Base-by-base conservation (phyloP, 1,140 invertebrate genomes). In the Babylonia areolata region DNA sequence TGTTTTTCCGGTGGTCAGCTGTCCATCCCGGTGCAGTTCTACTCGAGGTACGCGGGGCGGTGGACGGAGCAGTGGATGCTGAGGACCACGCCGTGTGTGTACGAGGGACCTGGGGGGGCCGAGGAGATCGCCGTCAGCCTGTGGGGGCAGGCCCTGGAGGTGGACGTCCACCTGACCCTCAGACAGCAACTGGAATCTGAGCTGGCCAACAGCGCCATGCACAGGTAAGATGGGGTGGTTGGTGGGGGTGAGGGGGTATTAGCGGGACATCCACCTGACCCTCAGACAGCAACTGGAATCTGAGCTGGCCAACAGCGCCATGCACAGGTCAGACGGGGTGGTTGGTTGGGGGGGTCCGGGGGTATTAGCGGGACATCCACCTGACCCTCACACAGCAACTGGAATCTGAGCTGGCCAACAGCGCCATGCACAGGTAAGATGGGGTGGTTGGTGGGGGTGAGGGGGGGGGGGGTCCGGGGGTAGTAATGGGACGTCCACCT, bases 31-130 rank as follows among this genome's bases (percentile, higher is more conserved):
- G 46, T 54, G 23, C 11, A 80, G 40, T 80, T 54, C n/a, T 33
- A 11, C 78, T 35, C 40, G 2, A 28, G 15, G 28, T 54, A 17
- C 33, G 28, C 78, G 3, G 78, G 78, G n/a, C 15, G 42, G 5
- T 54, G 78, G 78, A 80, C 42, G 17, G 78, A 58, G 78, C 46
- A 28, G n/a, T 77, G 75, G 75, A 15, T 37, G 20, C 35, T 77
- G 20, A 9, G 31, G 75, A 77, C 75, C 35, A 77, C 75, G 37
- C 75, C 75, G 11, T 77, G 35, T 6, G 37, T 69, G 58, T 64
- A 64, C 58, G 15, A 87, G 23, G 89, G 87, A 51, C 33, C 86
- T 3, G 39, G 79, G 69, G 87, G 85, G 0, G 2, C 23, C 0
- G 39, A 17, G 35, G 75, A 77, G 75, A 77, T 77, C 75, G 12